Conservation (phyloP, 2,113 vertebrate species). For the Grallaria varia region DNA sequence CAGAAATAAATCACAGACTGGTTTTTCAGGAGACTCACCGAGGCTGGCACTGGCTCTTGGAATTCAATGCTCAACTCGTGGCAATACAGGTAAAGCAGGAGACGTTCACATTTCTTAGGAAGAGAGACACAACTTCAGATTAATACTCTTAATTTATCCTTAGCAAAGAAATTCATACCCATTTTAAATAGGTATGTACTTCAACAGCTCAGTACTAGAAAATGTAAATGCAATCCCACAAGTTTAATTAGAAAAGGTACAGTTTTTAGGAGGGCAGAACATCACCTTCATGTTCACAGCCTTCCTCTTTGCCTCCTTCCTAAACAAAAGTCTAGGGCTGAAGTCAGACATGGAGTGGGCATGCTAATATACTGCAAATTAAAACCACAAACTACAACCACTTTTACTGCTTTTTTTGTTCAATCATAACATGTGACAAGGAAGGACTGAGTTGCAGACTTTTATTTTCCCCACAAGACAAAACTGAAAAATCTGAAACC, state of each 20-base stretch:
- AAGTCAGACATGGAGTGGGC: not conserved
- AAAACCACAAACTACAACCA: not conserved
- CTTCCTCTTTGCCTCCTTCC: not conserved
- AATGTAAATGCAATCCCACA: not conserved
- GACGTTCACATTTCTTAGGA: constrained; percentile 92
- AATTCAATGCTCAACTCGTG: constrained; percentile 97
- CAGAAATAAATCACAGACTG: not conserved
- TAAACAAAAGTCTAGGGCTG: not conserved
- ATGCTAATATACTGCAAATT: not conserved
- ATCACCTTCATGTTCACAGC: not conserved
- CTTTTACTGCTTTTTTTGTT: not conserved
- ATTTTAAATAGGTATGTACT: not conserved
- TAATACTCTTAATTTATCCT: not conserved
- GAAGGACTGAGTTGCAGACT: not conserved
- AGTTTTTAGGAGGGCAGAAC: not conserved
- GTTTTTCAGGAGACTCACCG: constrained; percentile 81
- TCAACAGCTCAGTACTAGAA: not conserved
- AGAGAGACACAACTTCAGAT: constrained; percentile 26
- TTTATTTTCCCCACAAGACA: not conserved
- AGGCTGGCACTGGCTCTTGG: constrained; percentile 90
- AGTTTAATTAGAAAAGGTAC: not conserved
- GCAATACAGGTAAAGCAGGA: constrained; percentile 94
- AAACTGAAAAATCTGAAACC: not conserved
- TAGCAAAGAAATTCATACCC: not conserved
- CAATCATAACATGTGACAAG: not conserved